Evolutionary conservation across 2,113 vertebrate genomes (phyloP).

Genomic region (Ahaetulla prasina): DNA sequence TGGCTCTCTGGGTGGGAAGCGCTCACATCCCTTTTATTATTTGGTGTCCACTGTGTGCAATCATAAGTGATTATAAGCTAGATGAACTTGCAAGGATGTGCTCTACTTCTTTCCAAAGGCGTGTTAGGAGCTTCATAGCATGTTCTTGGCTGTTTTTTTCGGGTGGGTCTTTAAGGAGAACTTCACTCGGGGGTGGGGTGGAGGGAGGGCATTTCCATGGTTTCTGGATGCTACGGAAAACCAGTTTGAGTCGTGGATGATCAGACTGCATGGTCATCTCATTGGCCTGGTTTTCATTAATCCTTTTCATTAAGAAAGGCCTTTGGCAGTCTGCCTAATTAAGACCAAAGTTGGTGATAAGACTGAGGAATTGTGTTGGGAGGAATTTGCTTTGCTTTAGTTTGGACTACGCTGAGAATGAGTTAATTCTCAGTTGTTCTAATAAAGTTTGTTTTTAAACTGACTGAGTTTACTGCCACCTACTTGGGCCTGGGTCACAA

Average conservation of each 20-base stretch:
- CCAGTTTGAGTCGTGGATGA: neutral
- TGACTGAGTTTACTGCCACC: no score
- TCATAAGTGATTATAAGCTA: neutral
- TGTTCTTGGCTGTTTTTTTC: neutral
- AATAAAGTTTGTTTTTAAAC: no score
- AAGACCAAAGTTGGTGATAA: no score
- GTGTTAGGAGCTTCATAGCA: neutral
- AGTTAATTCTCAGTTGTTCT: no score
- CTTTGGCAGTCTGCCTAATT: no score
- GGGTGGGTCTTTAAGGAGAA: neutral
- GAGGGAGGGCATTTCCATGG: neutral
- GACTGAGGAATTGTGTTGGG: no score
- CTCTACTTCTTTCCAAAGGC: neutral
- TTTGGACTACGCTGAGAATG: no score
- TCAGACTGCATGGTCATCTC: neutral
- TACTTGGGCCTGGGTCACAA: no score
- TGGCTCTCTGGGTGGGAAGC: neutral
- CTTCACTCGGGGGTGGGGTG: neutral
- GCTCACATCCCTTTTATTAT: neutral
- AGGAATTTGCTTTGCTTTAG: no score
- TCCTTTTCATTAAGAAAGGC: no score
- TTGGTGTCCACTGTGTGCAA: neutral
- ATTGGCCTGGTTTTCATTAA: neutral
- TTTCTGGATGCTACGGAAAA: neutral
- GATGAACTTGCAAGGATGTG: neutral